Percentiles rank a stretch among this genome's conserved stretches.
Conservation (phyloP, 2,797 vertebrate genomes). For the Fratercula arctica region DNA sequence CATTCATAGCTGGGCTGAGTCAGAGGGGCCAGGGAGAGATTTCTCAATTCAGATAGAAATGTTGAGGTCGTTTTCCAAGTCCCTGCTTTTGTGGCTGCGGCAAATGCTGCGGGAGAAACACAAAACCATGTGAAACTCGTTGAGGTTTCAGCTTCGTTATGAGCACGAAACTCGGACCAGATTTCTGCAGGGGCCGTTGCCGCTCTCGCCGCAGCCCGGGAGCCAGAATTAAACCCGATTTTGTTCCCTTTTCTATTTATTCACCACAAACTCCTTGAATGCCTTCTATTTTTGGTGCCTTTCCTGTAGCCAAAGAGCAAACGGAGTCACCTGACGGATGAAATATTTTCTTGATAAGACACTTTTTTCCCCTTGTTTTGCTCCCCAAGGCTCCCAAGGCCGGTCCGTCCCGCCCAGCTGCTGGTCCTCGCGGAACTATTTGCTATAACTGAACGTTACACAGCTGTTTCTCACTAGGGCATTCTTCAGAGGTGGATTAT, state of each 20-base stretch:
- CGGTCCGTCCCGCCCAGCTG: neutral
- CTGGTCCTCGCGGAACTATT: neutral
- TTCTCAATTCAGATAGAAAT: neutral
- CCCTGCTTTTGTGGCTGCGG: neutral
- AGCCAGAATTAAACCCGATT: neutral
- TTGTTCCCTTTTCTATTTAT: neutral
- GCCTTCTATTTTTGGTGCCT: neutral
- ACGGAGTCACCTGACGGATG: neutral
- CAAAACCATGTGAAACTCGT: conserved; percentile 30
- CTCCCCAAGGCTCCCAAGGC: neutral
- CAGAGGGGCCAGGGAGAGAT: neutral
- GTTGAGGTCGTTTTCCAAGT: neutral
- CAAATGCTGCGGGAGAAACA: neutral
- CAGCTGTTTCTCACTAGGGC: conserved; percentile 23
- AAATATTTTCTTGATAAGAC: neutral
- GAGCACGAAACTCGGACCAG: conserved; percentile 15
- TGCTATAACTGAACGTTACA: fast-evolving
- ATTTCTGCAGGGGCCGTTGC: neutral
- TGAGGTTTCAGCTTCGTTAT: neutral
- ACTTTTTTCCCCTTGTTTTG: neutral
- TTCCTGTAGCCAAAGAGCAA: neutral
- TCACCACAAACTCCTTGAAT: neutral
- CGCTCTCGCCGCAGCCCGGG: neutral
- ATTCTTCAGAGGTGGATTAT: neutral
- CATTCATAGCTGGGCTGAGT: neutral